Base-by-base conservation (phyloP, 1,140 invertebrate species). In the Megalopta genalis region DNA sequence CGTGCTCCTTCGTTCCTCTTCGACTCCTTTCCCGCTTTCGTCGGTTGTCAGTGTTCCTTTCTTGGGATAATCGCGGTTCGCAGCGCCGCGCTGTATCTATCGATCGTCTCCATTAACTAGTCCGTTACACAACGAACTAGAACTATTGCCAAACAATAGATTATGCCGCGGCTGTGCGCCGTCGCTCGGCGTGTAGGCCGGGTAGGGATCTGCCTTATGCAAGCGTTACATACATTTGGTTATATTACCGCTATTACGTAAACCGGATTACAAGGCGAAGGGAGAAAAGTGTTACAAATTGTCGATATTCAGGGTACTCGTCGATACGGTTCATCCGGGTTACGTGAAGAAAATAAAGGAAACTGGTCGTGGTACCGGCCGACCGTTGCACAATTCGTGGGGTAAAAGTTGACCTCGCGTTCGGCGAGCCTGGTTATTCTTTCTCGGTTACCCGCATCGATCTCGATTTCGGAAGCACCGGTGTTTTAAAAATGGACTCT, bases 211-310 rank as follows among this genome's bases (percentile, higher is more conserved):
- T 86, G 77, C 81, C 89, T 91, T 91, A 91, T 89, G 90, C 90
- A 91, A 92, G 90, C 88, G 86, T 91, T 91, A 92, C 90, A 91
- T 92, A 91, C 90, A 91, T 92, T 92, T 91, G 90, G 90, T 92
- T 91, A 91, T 88, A 91, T 91, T 92, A 91, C 84, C 82, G 82
- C 71, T 66, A 89, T 92, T 92, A 91, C 86, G 83, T 91, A 92
- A 78, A 91, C 39, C 78, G 84, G 86, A 91, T 91, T 90, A 90
- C 87, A 90, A 89, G 76, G 25, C 60, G 66, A 81, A 74, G 86
- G 82, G 85, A 87, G 85, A 84, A 77, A 86, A 87, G 87, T 87
- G 86, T 88, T 86, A 88, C 83, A 86, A 84, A 88, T 89, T 88
- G 73, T 87, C 86, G 81, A 89, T 85, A 85, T 81, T 79, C 77